Conservation (phyloP, 2,888 invertebrate species). For the Pachycephus smyrnensis region DNA sequence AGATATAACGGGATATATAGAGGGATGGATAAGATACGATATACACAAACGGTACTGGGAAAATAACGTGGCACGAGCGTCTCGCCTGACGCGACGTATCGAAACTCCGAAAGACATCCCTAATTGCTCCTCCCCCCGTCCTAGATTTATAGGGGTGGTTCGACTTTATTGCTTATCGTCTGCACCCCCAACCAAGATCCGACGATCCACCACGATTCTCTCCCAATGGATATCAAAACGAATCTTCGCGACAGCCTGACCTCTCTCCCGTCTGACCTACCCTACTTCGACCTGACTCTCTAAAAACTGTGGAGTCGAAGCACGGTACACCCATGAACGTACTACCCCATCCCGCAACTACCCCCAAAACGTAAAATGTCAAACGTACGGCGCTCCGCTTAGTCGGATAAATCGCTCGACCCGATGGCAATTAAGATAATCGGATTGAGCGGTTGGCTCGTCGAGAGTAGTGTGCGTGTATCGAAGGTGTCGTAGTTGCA, state of each 20-base stretch:
- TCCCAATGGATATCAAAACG: neutral
- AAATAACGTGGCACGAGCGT: neutral
- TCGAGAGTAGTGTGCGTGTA: too few species aligned
- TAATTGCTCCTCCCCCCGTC: conserved; percentile 19
- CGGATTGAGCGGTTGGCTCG: too few species aligned
- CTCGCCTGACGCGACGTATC: conserved; percentile 21
- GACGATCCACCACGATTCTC: neutral
- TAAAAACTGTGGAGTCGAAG: too few species aligned
- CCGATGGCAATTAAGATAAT: too few species aligned
- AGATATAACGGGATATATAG: conserved; percentile 1
- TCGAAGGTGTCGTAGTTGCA: too few species aligned
- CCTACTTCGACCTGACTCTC: neutral
- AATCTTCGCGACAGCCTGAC: neutral
- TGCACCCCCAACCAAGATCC: conserved; percentile 12
- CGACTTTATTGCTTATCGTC: conserved; percentile 49
- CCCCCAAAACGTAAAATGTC: too few species aligned
- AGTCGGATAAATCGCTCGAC: too few species aligned
- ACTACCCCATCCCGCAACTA: too few species aligned
- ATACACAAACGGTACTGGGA: neutral
- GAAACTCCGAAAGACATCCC: conserved; percentile 18
- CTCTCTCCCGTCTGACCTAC: neutral
- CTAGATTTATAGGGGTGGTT: conserved; percentile 44
- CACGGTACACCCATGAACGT: too few species aligned
- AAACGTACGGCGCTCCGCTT: too few species aligned
- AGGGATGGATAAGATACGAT: neutral